These are phyloP conservation scores for Corythornis cristatus DNA, from an alignment of 2,113 vertebrate species.

Conservation along the genomic window DNA sequence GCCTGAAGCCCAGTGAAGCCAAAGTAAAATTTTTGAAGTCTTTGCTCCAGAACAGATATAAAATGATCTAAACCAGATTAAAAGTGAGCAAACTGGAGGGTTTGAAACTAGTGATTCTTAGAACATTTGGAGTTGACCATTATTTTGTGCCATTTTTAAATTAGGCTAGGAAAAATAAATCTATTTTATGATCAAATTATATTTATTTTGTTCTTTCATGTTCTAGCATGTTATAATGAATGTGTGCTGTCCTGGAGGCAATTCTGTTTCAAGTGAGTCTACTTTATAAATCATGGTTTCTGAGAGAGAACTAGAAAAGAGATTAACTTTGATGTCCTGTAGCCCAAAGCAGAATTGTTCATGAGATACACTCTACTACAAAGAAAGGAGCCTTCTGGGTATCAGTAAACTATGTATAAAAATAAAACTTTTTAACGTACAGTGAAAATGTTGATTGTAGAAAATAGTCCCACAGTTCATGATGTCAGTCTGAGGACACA, in stretches of 20 bases:
- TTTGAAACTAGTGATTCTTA: slow-evolving; percentile 1
- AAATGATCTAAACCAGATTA: background rate
- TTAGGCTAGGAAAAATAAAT: background rate
- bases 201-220: background rate
- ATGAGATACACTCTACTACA: background rate
- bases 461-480: background rate
- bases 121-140: background rate
- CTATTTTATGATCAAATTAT: slow-evolving; percentile 1
- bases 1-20: background rate
- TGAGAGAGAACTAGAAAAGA: background rate
- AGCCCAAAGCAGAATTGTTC: background rate
- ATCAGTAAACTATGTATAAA: background rate
- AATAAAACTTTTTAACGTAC: background rate
- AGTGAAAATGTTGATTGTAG: background rate
- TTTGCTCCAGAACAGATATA: background rate
- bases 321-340: slow-evolving; percentile 9
- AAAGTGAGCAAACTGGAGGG: background rate
- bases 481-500: background rate
- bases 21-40: background rate
- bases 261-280: background rate
- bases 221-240: background rate
- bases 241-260: background rate
- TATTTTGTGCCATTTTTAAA: background rate
- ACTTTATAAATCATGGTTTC: background rate
- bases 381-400: background rate